Base-by-base conservation (phyloP, 1,140 invertebrate species). In the Brevipalpus yothersi region DNA sequence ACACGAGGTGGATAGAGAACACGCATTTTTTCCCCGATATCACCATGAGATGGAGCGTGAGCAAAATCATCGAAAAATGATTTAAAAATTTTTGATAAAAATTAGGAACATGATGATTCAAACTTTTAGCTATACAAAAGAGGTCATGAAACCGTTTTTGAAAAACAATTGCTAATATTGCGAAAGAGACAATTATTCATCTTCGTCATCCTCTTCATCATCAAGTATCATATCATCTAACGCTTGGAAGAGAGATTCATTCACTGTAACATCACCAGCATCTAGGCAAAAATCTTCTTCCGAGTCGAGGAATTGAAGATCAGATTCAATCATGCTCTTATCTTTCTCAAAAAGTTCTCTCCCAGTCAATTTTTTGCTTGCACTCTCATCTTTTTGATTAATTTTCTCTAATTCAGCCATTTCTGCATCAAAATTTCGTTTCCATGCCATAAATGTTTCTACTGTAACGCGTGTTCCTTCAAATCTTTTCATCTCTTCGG, bases 401-500 rank as follows among this genome's bases (percentile, higher is more conserved):
- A 80, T 40, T 51, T 82, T 83, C 49, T 51, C 49, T n/a, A 80
- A 73, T 58, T 84, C 79, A 17, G 80, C 80, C 71, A 83, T 82
- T 72, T 94, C 89, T 56, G 80, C 78, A 72, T 97, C 91, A 77
- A 96, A 98, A 62, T 82, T 80, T 59, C 80, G 78, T 69, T 93
- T 92, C 93, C 93, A 98, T 43, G 78, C 80, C 61, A 95, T 71
- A 71, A 98, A 98, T n/a, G 84, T 83, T 75, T 97, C 92, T 3
- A 96, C 85, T 2, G 87, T 87, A 0, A 96, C 92, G 68, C 81
- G 75, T 2, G 91, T 96, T 31, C 66, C 67, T 58, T 67, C 66
- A 56, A 68, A 66, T 65, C 66, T 70, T 72, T 86, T 84, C 72
- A 77, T 76, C 77, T 66, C 64, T 49, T 55, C 56, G 47, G 65